Percentiles rank a stretch among this genome's conserved stretches.
Conservation (phyloP, 1,140 invertebrate genomes). For the Cherax destructor region DNA sequence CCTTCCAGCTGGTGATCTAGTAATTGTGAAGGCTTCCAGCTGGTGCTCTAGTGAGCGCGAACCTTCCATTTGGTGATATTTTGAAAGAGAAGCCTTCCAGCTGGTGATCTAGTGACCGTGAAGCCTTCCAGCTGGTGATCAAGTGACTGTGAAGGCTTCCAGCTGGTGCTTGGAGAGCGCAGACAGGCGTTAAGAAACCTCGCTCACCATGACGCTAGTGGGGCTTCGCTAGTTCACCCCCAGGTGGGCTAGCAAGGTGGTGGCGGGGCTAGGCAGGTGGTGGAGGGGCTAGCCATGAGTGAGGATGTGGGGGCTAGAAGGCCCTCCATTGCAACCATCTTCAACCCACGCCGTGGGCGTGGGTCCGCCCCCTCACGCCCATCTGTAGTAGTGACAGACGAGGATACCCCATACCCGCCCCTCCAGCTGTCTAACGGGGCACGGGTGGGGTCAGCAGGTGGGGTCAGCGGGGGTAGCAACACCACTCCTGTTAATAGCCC, state of each 20-base stretch:
- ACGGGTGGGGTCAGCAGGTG: conserved; percentile 39
- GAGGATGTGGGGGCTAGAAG: conserved; percentile 52
- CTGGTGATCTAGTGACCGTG: too few relatives aligned
- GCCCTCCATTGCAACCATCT: conserved; percentile 81
- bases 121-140: neutral
- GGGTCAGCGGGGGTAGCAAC: conserved; percentile 29
- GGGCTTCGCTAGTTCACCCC: neutral
- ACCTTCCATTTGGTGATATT: neutral
- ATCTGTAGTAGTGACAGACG: conserved; percentile 83
- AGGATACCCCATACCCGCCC: conserved; percentile 75
- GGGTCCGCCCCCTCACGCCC: conserved; percentile 79
- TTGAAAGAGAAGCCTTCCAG: neutral
- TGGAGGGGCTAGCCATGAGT: conserved; percentile 6
- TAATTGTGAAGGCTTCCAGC: too few relatives aligned
- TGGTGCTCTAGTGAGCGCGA: too few relatives aligned
- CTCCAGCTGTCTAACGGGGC: conserved; percentile 73
- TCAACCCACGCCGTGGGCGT: conserved; percentile 81
- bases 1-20: too few relatives aligned
- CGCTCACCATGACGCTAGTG: neutral
- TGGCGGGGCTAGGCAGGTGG: neutral
- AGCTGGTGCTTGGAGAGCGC: neutral
- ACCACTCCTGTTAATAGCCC: conserved; percentile 35
- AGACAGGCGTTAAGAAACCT: neutral
- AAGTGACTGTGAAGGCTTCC: neutral
- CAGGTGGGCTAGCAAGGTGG: neutral